Base-by-base conservation (phyloP, 2,888 invertebrate genomes). In the Eulithis prunata region DNA sequence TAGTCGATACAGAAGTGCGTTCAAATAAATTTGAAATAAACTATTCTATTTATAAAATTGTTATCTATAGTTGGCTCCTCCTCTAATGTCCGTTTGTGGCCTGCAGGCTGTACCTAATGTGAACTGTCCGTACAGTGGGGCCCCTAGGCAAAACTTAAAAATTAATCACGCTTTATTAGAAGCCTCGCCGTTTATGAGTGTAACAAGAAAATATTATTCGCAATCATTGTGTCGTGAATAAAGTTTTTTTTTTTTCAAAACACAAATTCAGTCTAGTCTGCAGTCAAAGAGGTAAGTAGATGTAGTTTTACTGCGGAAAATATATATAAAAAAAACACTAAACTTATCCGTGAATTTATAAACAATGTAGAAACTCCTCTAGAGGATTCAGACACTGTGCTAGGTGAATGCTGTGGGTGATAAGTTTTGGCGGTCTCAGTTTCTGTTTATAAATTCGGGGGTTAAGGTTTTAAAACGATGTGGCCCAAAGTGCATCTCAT, bases 111-210 rank as follows among this genome's bases (percentile, higher is more conserved):
- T 74, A 73, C 75, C 76, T 79, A 79, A 77, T 79, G 74, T 72
- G 74, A 74, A 73, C 77, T 76, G 78, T 77, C 77, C 61, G 56
- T 60, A 56, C 45, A 59, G 57, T 70, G 45, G 57, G 57, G 75
- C 80, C 81, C 75, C 69, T 68, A 64, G 79, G 82, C 80, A 71
- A 75, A 75, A 77, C 76, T 78, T 77, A 72, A 79, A 78, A 83
- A 85, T 84, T 83, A 84, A 84, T 86, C 83, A 83, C 77, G 79
- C 76, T 77, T 72, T 79, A 85, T 85, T 83, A 84, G 79, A 75
- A 78, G 75, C 76, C 78, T 78, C 82, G 81, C 83, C 81, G 80
- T 80, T 78, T 78, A 79, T 71, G 76, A 53, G 46, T 32, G 45
- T 53, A 41, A 53, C 43, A 14, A 57, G n/a, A 46, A 53, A 46